Conservation (phyloP, 1,140 invertebrate species). For the Mamestra configurata region DNA sequence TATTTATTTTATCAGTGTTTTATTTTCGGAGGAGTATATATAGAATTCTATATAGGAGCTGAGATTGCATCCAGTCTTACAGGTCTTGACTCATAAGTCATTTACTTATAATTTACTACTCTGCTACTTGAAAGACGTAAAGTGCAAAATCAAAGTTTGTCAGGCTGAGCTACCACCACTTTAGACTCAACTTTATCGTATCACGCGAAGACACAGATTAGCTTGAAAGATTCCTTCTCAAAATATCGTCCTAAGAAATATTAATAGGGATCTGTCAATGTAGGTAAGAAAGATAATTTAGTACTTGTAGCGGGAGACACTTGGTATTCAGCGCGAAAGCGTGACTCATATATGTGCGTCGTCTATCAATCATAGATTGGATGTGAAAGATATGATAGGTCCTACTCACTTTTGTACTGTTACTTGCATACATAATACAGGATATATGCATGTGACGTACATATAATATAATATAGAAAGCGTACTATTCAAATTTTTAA, state of each 20-base stretch:
- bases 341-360: constrained; percentile 12
- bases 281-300: constrained; percentile 39
- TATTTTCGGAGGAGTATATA: too few species aligned
- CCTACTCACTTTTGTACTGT: constrained; percentile 17
- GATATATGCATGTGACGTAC: not conserved
- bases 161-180: not conserved
- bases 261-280: constrained; percentile 32
- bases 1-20: constrained; percentile 59
- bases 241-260: constrained; percentile 22
- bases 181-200: not conserved
- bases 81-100: constrained; percentile 53
- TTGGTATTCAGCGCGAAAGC: constrained; percentile 38
- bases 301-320: not conserved
- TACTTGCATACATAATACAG: constrained; percentile 10
- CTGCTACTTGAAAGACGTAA: constrained; percentile 50
- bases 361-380: constrained; percentile 30
- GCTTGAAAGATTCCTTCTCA: not conserved
- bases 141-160: not conserved
- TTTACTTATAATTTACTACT: constrained; percentile 62
- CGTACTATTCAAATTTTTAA: not conserved
- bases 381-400: not conserved
- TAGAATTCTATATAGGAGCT: constrained; percentile 48
- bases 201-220: not conserved
- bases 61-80: constrained; percentile 51
- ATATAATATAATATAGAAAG: not conserved